A percentile compares a stretch with the other conserved stretches of the same genome.
Evolutionary conservation across 2,888 invertebrate genomes (phyloP).

Genomic region (Hirtodrosophila trivittata): DNA sequence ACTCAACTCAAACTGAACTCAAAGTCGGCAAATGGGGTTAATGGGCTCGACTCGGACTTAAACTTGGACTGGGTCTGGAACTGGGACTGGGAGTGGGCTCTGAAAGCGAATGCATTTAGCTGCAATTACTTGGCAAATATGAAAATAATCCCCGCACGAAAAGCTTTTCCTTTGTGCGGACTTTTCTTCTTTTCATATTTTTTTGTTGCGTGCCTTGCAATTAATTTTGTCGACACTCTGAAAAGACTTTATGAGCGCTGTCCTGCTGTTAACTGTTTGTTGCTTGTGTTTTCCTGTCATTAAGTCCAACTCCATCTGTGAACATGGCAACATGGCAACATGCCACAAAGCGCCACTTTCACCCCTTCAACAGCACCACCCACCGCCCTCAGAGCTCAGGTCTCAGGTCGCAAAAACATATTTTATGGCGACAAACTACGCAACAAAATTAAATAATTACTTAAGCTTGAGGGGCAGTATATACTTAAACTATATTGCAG

Average conservation of each 20-base stretch:
- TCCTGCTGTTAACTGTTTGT: conserved; percentile 24
- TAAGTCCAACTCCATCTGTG: conserved; percentile 26
- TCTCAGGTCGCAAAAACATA: conserved; percentile 62
- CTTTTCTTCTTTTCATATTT: conserved; percentile 15
- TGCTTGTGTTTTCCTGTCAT: conserved; percentile 36
- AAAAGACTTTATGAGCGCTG: conserved; percentile 8
- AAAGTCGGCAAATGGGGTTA: conserved; percentile 51
- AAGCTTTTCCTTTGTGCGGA: conserved; percentile 51
- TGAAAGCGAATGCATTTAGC: conserved; percentile 49
- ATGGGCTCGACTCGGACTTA: conserved; percentile 38
- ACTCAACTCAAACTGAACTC: too few species aligned
- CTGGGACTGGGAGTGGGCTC: neutral
- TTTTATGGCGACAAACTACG: conserved; percentile 23
- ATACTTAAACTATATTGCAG: too few species aligned
- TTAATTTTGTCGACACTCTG: conserved; percentile 49
- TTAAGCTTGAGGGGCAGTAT: neutral
- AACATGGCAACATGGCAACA: conserved; percentile 31
- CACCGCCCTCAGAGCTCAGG: conserved; percentile 8
- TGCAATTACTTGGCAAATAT: conserved; percentile 55
- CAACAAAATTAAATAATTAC: conserved; percentile 47
- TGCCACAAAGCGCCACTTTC: conserved; percentile 27
- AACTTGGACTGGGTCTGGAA: neutral
- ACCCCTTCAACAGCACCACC: conserved; percentile 7
- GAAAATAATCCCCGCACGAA: conserved; percentile 33
- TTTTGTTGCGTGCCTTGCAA: conserved; percentile 42